These are phyloP conservation scores for Drosophila jambulina DNA, from an alignment of 1,140 invertebrate species.

Conservation along the genomic window DNA sequence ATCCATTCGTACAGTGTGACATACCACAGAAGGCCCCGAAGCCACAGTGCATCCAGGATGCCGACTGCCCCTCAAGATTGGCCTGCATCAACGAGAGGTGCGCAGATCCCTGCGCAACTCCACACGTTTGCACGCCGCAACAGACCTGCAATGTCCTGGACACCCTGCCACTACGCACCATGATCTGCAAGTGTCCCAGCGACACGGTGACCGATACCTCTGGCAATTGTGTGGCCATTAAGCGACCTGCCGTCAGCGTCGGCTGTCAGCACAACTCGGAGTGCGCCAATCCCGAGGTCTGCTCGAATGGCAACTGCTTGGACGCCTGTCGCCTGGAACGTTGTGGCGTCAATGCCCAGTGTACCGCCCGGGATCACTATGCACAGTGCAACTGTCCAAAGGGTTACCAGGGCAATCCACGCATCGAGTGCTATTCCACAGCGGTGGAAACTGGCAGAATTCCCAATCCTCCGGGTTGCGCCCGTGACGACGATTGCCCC, in stretches of 20 bases:
- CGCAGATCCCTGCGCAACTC: slow-evolving; percentile 90
- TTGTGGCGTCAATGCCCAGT: slow-evolving; percentile 94
- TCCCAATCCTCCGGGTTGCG: slow-evolving; percentile 89
- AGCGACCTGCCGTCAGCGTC: slow-evolving; percentile 56
- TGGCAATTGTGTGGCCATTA: slow-evolving; percentile 88
- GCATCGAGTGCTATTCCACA: slow-evolving; percentile 90
- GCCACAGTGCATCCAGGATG: slow-evolving; percentile 90
- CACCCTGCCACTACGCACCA: slow-evolving; percentile 91
- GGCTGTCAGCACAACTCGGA: slow-evolving; percentile 89
- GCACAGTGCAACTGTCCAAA: slow-evolving; percentile 91
- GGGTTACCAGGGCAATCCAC: slow-evolving; percentile 93
- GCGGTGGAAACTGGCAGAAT: slow-evolving; percentile 83
- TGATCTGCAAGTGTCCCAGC: slow-evolving; percentile 92
- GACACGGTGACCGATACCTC: slow-evolving; percentile 89
- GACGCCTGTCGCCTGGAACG: slow-evolving; percentile 91
- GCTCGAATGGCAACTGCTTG: slow-evolving; percentile 90
- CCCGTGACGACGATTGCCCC: slow-evolving; percentile 90
- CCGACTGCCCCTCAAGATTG: slow-evolving; percentile 90
- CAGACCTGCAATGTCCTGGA: slow-evolving; percentile 92
- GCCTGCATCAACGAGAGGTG: slow-evolving; percentile 92
- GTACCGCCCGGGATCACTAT: slow-evolving; percentile 90
- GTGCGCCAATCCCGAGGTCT: slow-evolving; percentile 90
- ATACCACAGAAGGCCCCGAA: slow-evolving; percentile 82
- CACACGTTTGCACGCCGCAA: slow-evolving; percentile 89
- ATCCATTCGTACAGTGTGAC: slow-evolving; percentile 91